Evolutionary conservation across 2,888 invertebrate genomes (phyloP), one percentile per base, ranked within the genome.

Genomic region (Diloba caeruleocephala): DNA sequence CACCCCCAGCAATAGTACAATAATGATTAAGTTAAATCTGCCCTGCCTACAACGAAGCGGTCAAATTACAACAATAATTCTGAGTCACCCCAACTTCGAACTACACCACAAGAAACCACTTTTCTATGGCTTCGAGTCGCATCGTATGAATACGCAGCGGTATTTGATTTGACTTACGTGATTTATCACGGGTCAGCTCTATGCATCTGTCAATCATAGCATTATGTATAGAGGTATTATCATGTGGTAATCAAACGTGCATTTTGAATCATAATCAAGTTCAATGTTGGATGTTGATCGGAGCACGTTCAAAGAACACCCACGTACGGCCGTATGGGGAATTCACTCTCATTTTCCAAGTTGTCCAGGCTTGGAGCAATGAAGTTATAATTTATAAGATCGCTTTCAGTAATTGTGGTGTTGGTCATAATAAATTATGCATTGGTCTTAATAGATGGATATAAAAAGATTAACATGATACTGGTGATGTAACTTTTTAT

Each of bases 321-420:
- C 71, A 70, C 75, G 39, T 61, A 41, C 56, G 38, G 15, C 33
- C 29, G 43, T 37, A 36, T 36, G 45, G 41, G 56, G 59, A 58
- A 68, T 71, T 53, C 68, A 77, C 78, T 78, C 71, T 78, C 71
- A 60, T 44, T 78, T 76, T 78, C 71, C 49, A 60, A 36, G 15
- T 37, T 37, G 49, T 43, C 53, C 41, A 52, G 45, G 37, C 36
- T 54, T 55, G 67, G 25, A 36, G 71, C 60, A 67, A 60, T 60
- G 51, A 17, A 58, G 38, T 32, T 54, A 37, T 63, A 52, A 72
- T 74, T 70, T 63, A 71, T 74, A 25, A 55, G 23, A 57, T 65
- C 58, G 55, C 57, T 61, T 62, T 61, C 52, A 61, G 37, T 57
- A 59, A 59, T 74, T 64, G 52, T 52, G 43, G 50, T 46, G 67